Evolutionary conservation across 2,888 invertebrate genomes (phyloP), one percentile per base, ranked within the genome.

Genomic region (Philaethria dido): DNA sequence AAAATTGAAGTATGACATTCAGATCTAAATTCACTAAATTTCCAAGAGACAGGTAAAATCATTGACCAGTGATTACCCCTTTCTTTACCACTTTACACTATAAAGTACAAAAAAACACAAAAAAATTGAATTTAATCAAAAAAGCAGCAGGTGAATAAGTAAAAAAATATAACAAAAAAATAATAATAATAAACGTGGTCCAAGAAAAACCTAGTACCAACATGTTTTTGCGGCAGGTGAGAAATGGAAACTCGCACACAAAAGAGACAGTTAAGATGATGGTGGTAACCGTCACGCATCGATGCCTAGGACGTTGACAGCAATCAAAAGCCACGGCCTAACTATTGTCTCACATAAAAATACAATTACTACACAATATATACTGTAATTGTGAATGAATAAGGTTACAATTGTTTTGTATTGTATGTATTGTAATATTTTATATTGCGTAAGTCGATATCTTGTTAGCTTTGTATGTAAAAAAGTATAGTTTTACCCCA

Each of bases 271-370:
- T 71, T 71, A 71, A 71, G 71, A 71, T 69, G 66, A 64, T 68
- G 72, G 62, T 74, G 78, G 77, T 77, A 74, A 73, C 75, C 80
- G 87, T 84, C 84, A 86, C 76, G 88, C 85, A 83, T 82, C 80
- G 86, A 72, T 81, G 72, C 76, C 66, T 78, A 78, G 87, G 86
- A 77, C 90, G 87, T 88, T 89, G 90, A 91, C 90, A 86, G 79
- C 83, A 78, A 80, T 81, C 83, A 75, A 82, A 88, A 89, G 88
- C 89, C 88, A 80, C 88, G 88, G 82, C 66, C 69, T 45, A 69
- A 74, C 84, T 79, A 85, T 87, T 87, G 87, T 89, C 79, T 86
- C 80, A 78, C 72, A 77, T 73, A 78, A 78, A 80, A 65, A 18
- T 22, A 22, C 25, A 1, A 78, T 72, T 72, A 67, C 48, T 69